Evolutionary conservation across 2,797 vertebrate species (phyloP).

Genomic region (Eidolon dupreanum): DNA sequence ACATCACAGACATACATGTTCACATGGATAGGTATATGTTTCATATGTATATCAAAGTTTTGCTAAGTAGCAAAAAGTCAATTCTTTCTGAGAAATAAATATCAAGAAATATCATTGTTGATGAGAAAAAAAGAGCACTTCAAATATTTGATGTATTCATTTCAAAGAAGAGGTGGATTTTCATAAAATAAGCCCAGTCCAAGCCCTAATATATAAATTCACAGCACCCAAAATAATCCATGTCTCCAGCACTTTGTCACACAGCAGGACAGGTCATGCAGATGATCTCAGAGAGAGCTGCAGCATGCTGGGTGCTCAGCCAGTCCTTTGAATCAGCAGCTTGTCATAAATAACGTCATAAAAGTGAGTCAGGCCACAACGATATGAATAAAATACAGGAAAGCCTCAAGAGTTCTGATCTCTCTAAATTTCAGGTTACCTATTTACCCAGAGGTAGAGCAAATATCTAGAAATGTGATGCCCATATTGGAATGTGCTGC

Average conservation of each 20-base stretch:
- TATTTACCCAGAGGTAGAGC: not conserved
- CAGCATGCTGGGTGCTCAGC: fast-evolving
- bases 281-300: not conserved
- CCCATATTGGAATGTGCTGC: not conserved
- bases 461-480: not conserved
- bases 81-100: not conserved
- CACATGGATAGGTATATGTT: not conserved
- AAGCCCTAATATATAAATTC: not conserved
- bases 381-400: not conserved
- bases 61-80: not conserved
- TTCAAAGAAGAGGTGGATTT: constrained; percentile 25
- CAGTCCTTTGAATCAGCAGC: not conserved
- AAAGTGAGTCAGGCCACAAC: not conserved
- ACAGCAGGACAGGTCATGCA: not conserved
- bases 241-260: not conserved
- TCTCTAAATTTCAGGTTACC: not conserved
- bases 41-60: not conserved
- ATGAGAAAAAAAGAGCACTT: not conserved
- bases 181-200: not conserved
- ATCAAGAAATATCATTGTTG: not conserved
- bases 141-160: not conserved
- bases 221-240: not conserved
- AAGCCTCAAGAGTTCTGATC: not conserved
- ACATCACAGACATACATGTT: not conserved
- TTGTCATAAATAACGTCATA: not conserved